Evolutionary conservation across 1,140 invertebrate genomes (phyloP), one percentile per base, ranked within the genome.

Genomic region (Aplysia californica): DNA sequence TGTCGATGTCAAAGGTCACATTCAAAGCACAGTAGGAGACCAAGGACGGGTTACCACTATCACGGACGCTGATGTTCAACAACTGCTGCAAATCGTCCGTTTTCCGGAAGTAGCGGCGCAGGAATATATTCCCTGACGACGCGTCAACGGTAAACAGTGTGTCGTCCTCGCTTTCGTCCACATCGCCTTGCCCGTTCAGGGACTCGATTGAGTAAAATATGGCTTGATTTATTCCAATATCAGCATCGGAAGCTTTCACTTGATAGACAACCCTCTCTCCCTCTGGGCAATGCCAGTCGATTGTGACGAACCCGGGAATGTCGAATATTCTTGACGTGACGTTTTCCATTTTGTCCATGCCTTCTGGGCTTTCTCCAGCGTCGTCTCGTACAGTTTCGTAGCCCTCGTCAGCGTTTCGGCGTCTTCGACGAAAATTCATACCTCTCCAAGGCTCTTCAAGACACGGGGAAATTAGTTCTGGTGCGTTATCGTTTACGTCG

Each of bases 211-310:
- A 6, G n/a, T 36, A 68, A 15, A 2, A 23, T 26, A 68, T 21
- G 10, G 15, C 31, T 18, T 15, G 3, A 36, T 68, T 68, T 3
- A 44, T 41, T 6, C 38, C 38, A 23, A 44, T 23, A 26, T 68
- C 66, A 1, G n/a, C n/a, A 36, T 68, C 66, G 1, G 10, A 3
- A n/a, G 66, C 66, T 23, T 44, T 6, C 2, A 68, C 38, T 44
- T 68, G 5, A 23, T 41, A 44, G n/a, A 68, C 66, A 2, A 68
- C 21, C 31, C 4, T 41, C 18, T 41, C 23, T 10, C 38, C 66
- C 20, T 39, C 66, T 10, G 66, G 66, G 20, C 15, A 23, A 41
- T 23, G 38, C 66, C 66, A 68, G 66, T 68, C 39, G n/a, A 68
- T 44, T 1, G 39, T 44, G 35, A 68, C 29, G 20, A 26, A 41